Evolutionary conservation across 1,140 invertebrate genomes (phyloP).

Genomic region (Coenobita brevimanus): DNA sequence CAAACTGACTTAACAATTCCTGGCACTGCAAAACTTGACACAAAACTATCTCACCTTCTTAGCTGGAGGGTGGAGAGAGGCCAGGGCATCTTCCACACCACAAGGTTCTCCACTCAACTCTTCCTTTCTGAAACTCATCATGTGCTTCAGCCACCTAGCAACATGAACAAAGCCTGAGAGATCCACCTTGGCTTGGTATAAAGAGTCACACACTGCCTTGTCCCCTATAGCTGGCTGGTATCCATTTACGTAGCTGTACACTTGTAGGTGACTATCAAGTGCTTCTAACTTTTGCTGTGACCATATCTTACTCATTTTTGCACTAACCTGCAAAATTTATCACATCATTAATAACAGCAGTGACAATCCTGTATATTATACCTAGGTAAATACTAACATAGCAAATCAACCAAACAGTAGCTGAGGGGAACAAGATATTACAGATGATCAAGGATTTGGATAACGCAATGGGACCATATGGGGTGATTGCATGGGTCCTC

Average conservation of each 20-base stretch:
- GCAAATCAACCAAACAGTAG: too few species aligned
- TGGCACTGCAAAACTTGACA: not conserved
- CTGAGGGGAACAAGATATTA: too few species aligned
- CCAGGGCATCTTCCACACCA: not conserved
- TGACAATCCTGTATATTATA: too few species aligned
- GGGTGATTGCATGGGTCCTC: too few species aligned
- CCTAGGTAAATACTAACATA: too few species aligned
- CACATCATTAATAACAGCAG: too few species aligned
- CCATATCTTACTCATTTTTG: constrained; percentile 29
- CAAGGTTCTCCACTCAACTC: not conserved
- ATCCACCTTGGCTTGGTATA: not conserved
- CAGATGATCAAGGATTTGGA: too few species aligned
- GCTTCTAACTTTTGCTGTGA: constrained; percentile 12
- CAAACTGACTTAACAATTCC: too few species aligned
- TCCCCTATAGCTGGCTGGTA: constrained; percentile 24
- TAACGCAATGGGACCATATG: too few species aligned
- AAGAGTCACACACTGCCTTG: not conserved
- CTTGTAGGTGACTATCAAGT: constrained; percentile 10
- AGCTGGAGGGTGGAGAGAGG: not conserved
- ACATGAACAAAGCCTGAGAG: not conserved
- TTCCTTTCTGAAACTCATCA: not conserved
- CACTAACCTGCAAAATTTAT: constrained; percentile 13
- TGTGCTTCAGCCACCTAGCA: constrained; percentile 26
- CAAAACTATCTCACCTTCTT: constrained; percentile 23
- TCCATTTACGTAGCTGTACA: constrained; percentile 24